A percentile compares a stretch with the other conserved stretches of the same genome.
Evolutionary conservation across 1,140 invertebrate species (phyloP).

Genomic region (Drosophila azteca): DNA sequence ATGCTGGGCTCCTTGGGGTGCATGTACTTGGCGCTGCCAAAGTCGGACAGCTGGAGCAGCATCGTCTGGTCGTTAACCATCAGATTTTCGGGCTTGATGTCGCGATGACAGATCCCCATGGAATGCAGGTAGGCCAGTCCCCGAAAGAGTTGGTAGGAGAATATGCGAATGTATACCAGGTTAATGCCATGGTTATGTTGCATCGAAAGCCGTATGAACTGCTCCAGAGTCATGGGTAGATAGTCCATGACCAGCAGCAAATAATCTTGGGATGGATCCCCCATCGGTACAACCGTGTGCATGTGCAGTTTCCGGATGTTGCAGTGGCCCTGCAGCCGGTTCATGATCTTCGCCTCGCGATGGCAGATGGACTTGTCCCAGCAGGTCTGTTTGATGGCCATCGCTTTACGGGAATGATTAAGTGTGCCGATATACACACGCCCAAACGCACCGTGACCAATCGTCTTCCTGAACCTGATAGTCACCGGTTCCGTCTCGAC

Average conservation of each 20-base stretch:
- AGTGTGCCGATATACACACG: constrained; percentile 32
- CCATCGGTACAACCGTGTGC: constrained; percentile 23
- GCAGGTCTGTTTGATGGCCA: constrained; percentile 52
- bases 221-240: constrained; percentile 52
- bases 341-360: constrained; percentile 35
- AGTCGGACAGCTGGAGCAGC: constrained; percentile 98
- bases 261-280: not conserved
- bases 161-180: constrained; percentile 36
- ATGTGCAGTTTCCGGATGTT: constrained; percentile 42
- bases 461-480: constrained; percentile 19
- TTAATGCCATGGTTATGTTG: not conserved
- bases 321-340: constrained; percentile 24
- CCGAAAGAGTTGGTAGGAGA: constrained; percentile 97
- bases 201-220: constrained; percentile 9
- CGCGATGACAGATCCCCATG: constrained; percentile 98
- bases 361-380: constrained; percentile 2
- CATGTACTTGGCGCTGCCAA: constrained; percentile 98
- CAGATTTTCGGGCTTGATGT: constrained; percentile 99
- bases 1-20: constrained; percentile 98
- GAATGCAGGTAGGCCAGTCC: constrained; percentile 99
- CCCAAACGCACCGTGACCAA: constrained; percentile 49
- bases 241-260: constrained; percentile 47
- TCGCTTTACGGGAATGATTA: not conserved
- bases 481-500: not conserved
- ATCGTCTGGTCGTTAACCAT: constrained; percentile 97